Evolutionary conservation across 2,797 vertebrate species (phyloP), one percentile per base, ranked within the genome.

Genomic region (Lepus townsendii): DNA sequence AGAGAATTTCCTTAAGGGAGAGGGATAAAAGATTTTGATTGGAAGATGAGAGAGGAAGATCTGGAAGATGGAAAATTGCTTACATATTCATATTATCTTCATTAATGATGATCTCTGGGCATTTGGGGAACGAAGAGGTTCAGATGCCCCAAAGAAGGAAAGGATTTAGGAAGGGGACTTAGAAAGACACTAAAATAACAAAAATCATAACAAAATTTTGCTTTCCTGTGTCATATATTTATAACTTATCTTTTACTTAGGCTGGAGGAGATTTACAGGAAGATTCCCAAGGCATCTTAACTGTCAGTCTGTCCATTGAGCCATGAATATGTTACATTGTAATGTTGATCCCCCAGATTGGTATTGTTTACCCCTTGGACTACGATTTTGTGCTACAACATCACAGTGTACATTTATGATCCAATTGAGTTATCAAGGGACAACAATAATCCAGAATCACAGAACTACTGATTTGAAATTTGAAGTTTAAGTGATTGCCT

Each of bases 321-420:
- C 90, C 32, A 1, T 57, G 22, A 52, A 11, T 68, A 72, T 73
- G 65, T 94, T 57, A 72, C 13, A 80, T 12, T 75, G 68, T 52
- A 87, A 10, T 42, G 78, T 27, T 82, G 22, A 30, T 71, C 76
- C 26, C 91, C n/a, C 0, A 78, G 94, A 72, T 77, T 26, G 54
- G 57, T 94, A 85, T 42, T 24, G 2, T 10, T 96, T 89, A 32
- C 65, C 93, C 47, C 79, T 62, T 66, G 54, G 93, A 42, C 62
- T 95, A 75, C 9, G 78, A 8, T 71, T 92, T 83, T 68, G 20
- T 71, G 83, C 17, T 30, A 19, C 14, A 79, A 66, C 0, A 0
- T 93, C 52, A 95, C 4, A 87, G 54, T 97, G 96, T 97, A 93
- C 22, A 77, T 96, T 95, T 90, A 62, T 90, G 90, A 68, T 88